Conservation (phyloP, 1,140 invertebrate species). For the Solenopsis invicta region DNA sequence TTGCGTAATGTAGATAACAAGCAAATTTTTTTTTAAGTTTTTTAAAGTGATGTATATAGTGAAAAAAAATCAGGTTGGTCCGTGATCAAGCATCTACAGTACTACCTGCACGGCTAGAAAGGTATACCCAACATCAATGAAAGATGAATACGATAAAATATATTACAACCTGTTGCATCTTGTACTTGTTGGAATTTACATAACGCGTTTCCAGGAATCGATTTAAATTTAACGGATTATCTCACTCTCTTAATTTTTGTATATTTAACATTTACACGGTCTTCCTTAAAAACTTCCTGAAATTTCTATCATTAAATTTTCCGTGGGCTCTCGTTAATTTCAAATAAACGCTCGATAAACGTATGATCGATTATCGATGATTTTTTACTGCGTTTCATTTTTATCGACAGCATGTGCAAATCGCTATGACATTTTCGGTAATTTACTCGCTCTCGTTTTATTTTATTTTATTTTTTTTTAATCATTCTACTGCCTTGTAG, state of each 20-base stretch:
- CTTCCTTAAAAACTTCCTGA: not conserved
- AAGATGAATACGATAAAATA: slow-evolving; percentile 16
- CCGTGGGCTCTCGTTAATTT: not conserved
- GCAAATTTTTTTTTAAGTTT: not conserved
- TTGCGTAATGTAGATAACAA: not conserved
- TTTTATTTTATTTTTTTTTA: too few relatives aligned
- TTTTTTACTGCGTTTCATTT: not conserved
- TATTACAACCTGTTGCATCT: slow-evolving; percentile 15
- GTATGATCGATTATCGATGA: not conserved
- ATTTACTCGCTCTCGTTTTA: slow-evolving; percentile 12
- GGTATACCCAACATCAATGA: not conserved
- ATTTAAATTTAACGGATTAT: slow-evolving; percentile 39
- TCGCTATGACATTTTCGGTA: slow-evolving; percentile 12
- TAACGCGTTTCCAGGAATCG: slow-evolving; percentile 19
- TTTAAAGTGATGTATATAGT: not conserved
- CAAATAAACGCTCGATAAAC: not conserved
- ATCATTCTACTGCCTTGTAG: not conserved
- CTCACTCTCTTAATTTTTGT: slow-evolving; percentile 12
- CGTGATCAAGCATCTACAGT: not conserved
- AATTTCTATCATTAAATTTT: slow-evolving; percentile 19
- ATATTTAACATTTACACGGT: slow-evolving; percentile 16
- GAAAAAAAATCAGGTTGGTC: not conserved
- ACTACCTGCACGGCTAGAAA: not conserved
- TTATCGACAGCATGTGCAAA: not conserved
- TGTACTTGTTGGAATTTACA: slow-evolving; percentile 36